A percentile compares a stretch with the other conserved stretches of the same genome.
These are phyloP conservation scores for Typhlomys cinereus DNA, from an alignment of 2,113 vertebrate species.

Conservation along the genomic window DNA sequence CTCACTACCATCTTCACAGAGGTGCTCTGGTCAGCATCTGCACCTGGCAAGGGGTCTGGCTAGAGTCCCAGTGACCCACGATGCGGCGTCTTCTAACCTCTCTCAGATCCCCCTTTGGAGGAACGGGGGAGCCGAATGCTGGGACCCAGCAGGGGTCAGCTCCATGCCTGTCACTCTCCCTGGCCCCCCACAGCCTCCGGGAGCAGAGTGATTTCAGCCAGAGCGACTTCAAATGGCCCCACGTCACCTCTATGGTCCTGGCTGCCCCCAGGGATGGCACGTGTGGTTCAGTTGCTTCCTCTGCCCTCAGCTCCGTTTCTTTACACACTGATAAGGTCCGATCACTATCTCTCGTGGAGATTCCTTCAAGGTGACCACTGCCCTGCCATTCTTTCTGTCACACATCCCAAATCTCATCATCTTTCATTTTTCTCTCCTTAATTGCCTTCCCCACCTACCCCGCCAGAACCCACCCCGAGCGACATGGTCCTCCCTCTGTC, in stretches of 20 bases:
- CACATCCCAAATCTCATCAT: constrained; percentile 76
- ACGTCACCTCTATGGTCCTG: not conserved
- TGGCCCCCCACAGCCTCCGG: not conserved
- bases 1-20: too few species aligned
- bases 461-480: constrained; percentile 46
- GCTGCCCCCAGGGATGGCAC: not conserved
- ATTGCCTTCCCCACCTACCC: constrained; percentile 72
- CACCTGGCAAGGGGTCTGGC: not conserved
- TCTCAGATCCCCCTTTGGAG: constrained; percentile 51
- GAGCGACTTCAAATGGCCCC: not conserved
- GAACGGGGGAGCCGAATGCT: constrained; percentile 11
- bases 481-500: constrained; percentile 32
- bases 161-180: not conserved
- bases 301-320: not conserved
- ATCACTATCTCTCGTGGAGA: constrained; percentile 13
- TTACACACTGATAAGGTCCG: constrained; percentile 36
- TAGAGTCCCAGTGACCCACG: not conserved
- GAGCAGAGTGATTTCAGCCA: not conserved
- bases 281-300: not conserved
- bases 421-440: constrained; percentile 74
- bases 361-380: constrained; percentile 28
- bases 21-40: not conserved
- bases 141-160: constrained; percentile 70
- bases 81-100: not conserved
- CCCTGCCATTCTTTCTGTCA: constrained; percentile 7